Evolutionary conservation across 1,140 invertebrate species (phyloP).

Genomic region (Drosophila athabasca): DNA sequence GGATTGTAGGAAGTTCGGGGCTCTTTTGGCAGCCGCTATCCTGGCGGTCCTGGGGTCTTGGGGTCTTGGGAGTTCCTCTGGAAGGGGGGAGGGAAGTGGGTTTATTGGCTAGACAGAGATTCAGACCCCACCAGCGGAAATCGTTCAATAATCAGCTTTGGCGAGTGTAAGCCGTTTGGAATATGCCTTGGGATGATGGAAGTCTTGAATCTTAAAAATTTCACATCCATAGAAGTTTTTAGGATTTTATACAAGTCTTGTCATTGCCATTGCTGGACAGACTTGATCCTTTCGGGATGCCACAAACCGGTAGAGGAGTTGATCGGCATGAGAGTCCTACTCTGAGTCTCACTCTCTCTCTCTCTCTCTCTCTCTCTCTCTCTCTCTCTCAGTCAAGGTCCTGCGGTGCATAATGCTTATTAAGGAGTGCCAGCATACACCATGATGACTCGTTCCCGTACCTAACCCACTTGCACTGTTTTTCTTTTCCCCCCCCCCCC

Average conservation of each 20-base stretch:
- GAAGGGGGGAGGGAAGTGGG: neutral
- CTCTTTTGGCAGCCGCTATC: constrained; percentile 31
- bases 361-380: neutral
- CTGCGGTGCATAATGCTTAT: constrained; percentile 71
- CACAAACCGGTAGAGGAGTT: too few species aligned
- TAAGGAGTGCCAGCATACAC: constrained; percentile 30
- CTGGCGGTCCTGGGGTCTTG: constrained; percentile 4
- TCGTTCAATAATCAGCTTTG: constrained; percentile 63
- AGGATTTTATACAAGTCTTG: too few species aligned
- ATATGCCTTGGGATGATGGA: neutral
- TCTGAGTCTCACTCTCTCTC: neutral
- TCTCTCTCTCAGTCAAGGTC: constrained; percentile 47
- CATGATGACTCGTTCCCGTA: constrained; percentile 5
- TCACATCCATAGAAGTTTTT: too few species aligned
- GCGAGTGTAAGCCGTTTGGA: constrained; percentile 37
- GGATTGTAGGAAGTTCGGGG: constrained; percentile 44
- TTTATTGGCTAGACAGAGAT: neutral
- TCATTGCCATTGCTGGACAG: too few species aligned
- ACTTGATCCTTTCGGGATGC: too few species aligned
- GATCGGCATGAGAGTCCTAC: too few species aligned
- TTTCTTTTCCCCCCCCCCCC: neutral
- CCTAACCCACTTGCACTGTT: constrained; percentile 30
- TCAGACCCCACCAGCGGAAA: constrained; percentile 43
- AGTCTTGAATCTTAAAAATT: too few species aligned
- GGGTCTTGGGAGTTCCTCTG: too few species aligned